Conservation (phyloP, 2,797 vertebrate genomes). For the Neopelma chrysocephalum region DNA sequence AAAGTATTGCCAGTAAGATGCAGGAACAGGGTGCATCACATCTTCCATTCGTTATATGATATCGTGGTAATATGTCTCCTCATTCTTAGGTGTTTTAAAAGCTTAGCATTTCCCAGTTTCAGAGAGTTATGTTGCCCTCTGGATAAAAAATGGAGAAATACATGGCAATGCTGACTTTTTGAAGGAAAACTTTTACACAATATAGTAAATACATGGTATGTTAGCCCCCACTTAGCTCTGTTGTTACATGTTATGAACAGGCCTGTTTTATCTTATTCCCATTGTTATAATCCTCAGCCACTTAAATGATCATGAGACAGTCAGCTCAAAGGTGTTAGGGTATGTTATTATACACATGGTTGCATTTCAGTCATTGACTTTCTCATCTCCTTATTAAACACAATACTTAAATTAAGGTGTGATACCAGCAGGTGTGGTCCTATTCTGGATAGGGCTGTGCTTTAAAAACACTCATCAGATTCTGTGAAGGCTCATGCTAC, state of each 20-base stretch:
- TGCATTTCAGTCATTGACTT: neutral
- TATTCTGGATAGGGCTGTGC: neutral
- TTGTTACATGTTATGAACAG: neutral
- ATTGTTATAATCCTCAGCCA: neutral
- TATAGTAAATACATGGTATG: neutral
- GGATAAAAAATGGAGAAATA: conserved; percentile 62
- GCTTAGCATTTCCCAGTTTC: conserved; percentile 14
- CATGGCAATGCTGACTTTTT: conserved; percentile 3
- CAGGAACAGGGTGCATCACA: neutral
- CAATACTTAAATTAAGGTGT: neutral
- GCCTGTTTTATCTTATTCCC: neutral
- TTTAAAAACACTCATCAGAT: neutral
- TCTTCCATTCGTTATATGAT: neutral
- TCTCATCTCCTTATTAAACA: neutral
- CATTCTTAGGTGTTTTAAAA: conserved; percentile 10
- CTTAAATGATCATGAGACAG: neutral
- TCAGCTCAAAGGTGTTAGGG: neutral
- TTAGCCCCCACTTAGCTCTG: neutral
- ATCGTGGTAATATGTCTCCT: neutral
- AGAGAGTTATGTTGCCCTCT: conserved; percentile 61
- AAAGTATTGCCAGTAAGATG: neutral
- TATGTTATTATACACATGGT: neutral
- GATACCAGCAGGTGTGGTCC: neutral
- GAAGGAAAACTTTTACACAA: neutral
- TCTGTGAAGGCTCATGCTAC: neutral